A percentile compares a stretch with the other conserved stretches of the same genome.
Conservation (phyloP, 2,888 invertebrate genomes). For the Ecliptopera silaceata region DNA sequence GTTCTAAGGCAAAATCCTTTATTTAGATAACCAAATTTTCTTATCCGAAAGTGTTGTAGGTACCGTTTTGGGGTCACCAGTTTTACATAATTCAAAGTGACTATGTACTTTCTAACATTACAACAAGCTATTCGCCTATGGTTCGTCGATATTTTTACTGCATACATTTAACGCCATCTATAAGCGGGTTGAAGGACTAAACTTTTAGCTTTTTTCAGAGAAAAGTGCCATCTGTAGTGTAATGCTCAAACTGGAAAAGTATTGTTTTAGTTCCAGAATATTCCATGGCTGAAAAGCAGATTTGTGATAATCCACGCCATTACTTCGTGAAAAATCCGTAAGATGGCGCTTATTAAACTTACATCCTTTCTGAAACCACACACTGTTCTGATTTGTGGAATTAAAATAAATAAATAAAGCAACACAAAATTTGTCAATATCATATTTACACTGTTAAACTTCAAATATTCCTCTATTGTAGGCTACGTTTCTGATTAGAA, state of each 20-base stretch:
- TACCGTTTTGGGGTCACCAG: neutral
- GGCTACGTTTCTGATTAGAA: too few species aligned
- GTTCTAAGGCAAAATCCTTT: too few species aligned
- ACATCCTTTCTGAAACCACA: neutral
- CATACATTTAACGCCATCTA: conserved; percentile 12
- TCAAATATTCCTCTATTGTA: too few species aligned
- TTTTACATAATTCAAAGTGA: neutral
- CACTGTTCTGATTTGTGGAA: too few species aligned
- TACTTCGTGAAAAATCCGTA: conserved; percentile 5
- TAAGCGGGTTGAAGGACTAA: neutral
- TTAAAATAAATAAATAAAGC: too few species aligned
- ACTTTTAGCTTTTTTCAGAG: neutral
- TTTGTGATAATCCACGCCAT: neutral
- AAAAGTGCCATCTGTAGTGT: conserved; percentile 3
- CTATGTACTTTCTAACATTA: neutral
- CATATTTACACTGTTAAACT: too few species aligned
- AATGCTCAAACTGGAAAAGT: neutral
- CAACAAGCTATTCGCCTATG: neutral
- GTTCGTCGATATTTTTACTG: conserved; percentile 4
- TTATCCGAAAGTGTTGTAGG: too few species aligned
- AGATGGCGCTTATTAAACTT: conserved; percentile 11
- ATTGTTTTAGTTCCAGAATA: neutral
- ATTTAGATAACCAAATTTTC: too few species aligned
- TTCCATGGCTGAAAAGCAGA: neutral
- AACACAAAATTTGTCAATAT: too few species aligned